Evolutionary conservation across 2,113 vertebrate species (phyloP), one percentile per base, ranked within the genome.

Genomic region (Helogale parvula): DNA sequence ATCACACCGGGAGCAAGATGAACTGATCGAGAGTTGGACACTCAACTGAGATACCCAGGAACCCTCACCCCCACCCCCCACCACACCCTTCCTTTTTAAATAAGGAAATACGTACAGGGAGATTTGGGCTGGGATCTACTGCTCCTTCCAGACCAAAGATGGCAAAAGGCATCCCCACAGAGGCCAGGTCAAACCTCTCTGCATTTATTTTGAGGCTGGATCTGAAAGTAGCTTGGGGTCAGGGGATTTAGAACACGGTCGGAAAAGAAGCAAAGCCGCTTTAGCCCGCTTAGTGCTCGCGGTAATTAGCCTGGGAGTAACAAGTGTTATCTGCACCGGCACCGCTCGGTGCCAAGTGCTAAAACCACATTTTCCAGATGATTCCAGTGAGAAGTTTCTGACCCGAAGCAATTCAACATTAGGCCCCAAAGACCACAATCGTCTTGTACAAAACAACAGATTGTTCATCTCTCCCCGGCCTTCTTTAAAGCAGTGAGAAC

Each of bases 211-310:
- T 3, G 0, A 16, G 50, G 83, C 63, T 50, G 66, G 38, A 85
- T 88, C 52, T 90, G 63, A 96, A 96, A 83, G 68, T 41, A 90
- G 85, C 87, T 88, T 92, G 3, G 25, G 82, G 60, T 47, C 47
- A 69, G n/a, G 82, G 77, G 81, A 96, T 96, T 98, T 94, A 82
- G 84, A 85, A 80, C 19, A 84, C 6, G 10, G 47, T 82, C 50
- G 83, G 91, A 94, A 96, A 95, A 95, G 85, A 88, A 94, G 95
- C 88, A 96, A 97, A 96, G 95, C 81, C 29, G 90, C 85, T 95
- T 96, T 94, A 66, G 83, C 84, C 97, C 89, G 86, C 52, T 60
- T 10, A 27, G 60, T 21, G 79, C 65, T 57, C 88, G 23, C 77
- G 65, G 76, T 91, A 95, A 94, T 90, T 85, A 95, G 93, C 94